These are phyloP conservation scores for Amphiura filiformis DNA, from an alignment of 35 echinoderm and acorn worm species.

Conservation along the genomic window DNA sequence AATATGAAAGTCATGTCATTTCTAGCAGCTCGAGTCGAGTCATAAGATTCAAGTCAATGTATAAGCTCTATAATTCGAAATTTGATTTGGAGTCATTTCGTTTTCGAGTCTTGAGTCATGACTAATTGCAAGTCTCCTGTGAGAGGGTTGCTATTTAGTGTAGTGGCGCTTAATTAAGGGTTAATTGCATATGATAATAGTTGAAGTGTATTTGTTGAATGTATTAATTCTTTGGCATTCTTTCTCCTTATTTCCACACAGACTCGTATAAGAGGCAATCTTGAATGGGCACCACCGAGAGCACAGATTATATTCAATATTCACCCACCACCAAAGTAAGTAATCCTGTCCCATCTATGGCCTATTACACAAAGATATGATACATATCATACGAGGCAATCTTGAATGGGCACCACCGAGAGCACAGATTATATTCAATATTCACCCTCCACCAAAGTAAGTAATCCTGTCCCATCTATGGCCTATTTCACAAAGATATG, in stretches of 20 bases:
- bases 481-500: not conserved
- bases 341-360: not conserved
- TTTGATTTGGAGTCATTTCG: too few species aligned
- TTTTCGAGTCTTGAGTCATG: too few species aligned
- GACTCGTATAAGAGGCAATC: slow-evolving; percentile 86
- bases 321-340: slow-evolving; percentile 95
- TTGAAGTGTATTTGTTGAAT: too few species aligned
- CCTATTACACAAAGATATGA: not conserved
- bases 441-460: slow-evolving; percentile 95
- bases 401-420: slow-evolving; percentile 95
- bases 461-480: not conserved
- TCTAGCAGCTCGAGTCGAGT: too few species aligned
- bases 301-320: slow-evolving; percentile 97
- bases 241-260: not conserved
- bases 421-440: slow-evolving; percentile 95
- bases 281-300: slow-evolving; percentile 95
- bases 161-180: too few species aligned
- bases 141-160: too few species aligned
- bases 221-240: too few species aligned
- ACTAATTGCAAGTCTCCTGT: too few species aligned
- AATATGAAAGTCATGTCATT: too few species aligned
- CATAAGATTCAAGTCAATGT: too few species aligned
- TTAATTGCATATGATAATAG: too few species aligned
- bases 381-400: slow-evolving; percentile 49
- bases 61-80: too few species aligned